Evolutionary conservation across 1,140 invertebrate genomes (phyloP), one percentile per base, ranked within the genome.

Genomic region (Drosophila takahashii): DNA sequence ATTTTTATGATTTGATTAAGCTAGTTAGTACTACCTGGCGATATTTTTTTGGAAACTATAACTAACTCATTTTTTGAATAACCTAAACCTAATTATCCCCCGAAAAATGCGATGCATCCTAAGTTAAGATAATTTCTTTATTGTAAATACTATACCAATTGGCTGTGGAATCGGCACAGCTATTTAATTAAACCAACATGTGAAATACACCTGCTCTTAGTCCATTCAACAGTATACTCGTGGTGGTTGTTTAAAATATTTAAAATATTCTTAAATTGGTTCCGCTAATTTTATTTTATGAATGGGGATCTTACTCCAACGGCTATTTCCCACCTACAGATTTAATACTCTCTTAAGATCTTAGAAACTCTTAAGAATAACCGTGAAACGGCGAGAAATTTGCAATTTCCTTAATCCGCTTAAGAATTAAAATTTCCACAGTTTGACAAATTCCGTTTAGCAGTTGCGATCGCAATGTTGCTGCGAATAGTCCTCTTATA

Each of bases 401-500:
- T 9, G 11, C 0, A 2, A 51, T 51, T 51, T 34, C 9, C 2
- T 9, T 0, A 16, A 34, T 0, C 4, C 26, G 16, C n/a, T 50
- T 4, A 10, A 32, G 10, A 18, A 34, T 34, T 34, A 1, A 11
- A 51, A 9, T 15, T 18, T 29, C 4, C 18, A 34, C 10, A n/a
- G 29, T 34, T 13, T 0, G 15, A 15, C 34, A 15, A 13, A 47
- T 1, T 22, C 10, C 8, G 9, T 16, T 8, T 34, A 11, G 18
- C 58, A 45, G 53, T 29, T 71, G 36, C 36, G 37, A 29, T 22
- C 13, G 6, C 44, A 32, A 53, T 57, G 54, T 56, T 42, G 53
- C 26, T 27, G 10, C 15, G 11, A 13, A 3, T 44, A 1, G 11
- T 57, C 0, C 10, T 57, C 11, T 27, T 29, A 9, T 32, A 10